These are phyloP conservation scores for Corythoichthys intestinalis DNA, from an alignment of 2,113 vertebrate species.

Conservation along the genomic window DNA sequence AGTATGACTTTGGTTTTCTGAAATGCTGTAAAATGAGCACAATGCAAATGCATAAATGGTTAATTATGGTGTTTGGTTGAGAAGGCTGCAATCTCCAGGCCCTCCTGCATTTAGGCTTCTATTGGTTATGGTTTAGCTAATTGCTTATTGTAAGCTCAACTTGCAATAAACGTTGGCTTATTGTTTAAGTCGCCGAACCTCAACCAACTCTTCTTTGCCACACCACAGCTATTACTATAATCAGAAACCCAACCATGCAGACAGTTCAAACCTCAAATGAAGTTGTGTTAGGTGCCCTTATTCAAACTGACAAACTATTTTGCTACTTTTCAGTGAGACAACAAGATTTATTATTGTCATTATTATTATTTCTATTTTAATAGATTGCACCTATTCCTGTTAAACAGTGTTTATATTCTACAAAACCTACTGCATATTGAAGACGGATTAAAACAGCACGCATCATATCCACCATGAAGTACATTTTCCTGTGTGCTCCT, in stretches of 20 bases:
- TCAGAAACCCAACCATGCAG: neutral
- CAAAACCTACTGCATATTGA: conserved; percentile 19
- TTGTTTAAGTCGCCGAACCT: conserved; percentile 19
- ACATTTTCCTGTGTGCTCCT: conserved; percentile 55
- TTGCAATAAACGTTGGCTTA: conserved; percentile 14
- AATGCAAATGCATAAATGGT: conserved; percentile 25
- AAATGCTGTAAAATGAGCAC: conserved; percentile 30
- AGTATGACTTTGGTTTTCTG: conserved; percentile 12
- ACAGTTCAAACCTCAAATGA: neutral
- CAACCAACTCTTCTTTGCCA: conserved; percentile 8
- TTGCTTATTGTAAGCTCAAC: conserved; percentile 2
- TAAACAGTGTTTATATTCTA: conserved; percentile 8
- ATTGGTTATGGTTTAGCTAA: conserved; percentile 2
- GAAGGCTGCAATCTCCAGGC: neutral
- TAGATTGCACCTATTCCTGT: neutral
- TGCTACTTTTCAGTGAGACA: neutral
- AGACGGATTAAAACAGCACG: conserved; percentile 31
- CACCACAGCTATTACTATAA: conserved; percentile 1
- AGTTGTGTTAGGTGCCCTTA: neutral
- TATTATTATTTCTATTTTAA: neutral
- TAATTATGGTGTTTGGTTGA: conserved; percentile 13
- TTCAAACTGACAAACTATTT: neutral
- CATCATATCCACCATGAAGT: conserved; percentile 57
- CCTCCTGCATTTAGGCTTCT: conserved; percentile 9
- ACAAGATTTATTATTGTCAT: neutral